Evolutionary conservation across 2,888 invertebrate genomes (phyloP).

Genomic region (Pocota personata): DNA sequence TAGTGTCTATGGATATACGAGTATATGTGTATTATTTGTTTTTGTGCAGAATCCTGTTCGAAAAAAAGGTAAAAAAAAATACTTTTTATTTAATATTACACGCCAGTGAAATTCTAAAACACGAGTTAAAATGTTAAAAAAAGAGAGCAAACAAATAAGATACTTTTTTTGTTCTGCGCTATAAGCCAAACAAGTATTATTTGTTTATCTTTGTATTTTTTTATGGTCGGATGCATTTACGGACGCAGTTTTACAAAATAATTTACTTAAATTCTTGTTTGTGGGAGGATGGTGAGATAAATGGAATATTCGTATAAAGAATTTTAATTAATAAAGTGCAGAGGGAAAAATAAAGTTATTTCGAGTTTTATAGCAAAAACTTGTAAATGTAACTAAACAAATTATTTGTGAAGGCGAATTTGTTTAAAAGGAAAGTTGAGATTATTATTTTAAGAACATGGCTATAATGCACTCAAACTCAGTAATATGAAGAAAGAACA

Average conservation of each 20-base stretch:
- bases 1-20: background rate
- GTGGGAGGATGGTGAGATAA: background rate
- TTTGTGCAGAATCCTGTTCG: background rate
- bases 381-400: background rate
- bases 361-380: background rate
- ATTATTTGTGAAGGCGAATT: no score
- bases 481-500: no score
- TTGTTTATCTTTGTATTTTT: conserved; percentile 25
- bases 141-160: conserved; percentile 24
- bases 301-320: conserved; percentile 8
- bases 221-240: conserved; percentile 40
- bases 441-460: no score
- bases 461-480: no score
- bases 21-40: conserved; percentile 1
- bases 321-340: conserved; percentile 12
- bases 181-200: conserved; percentile 19
- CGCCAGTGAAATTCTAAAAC: conserved; percentile 50
- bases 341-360: background rate
- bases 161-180: background rate
- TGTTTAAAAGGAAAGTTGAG: no score
- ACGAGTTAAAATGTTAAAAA: conserved; percentile 31
- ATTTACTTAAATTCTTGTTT: conserved; percentile 21
- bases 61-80: background rate
- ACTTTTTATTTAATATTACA: conserved; percentile 42
- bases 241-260: background rate